Evolutionary conservation across 2,113 vertebrate genomes (phyloP), one percentile per base, ranked within the genome.

Genomic region (Xenotilapia leptura): DNA sequence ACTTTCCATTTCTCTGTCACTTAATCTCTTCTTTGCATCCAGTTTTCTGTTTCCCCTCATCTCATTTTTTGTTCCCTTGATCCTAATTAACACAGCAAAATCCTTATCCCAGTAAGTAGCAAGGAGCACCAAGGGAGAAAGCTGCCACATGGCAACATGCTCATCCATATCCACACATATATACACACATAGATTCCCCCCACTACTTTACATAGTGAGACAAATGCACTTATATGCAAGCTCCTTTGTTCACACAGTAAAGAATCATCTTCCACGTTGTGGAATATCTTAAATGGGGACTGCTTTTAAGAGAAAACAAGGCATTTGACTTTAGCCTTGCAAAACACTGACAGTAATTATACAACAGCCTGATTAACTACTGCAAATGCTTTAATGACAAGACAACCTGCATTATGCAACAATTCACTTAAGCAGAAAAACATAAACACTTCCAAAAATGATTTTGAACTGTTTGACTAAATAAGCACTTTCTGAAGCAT

Each of bases 11-110:
- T 83, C 51, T 81, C 38, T 73, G 10, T 6, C 75, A 77, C 5
- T 81, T 70, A 28, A 83, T 88, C 51, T 40, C 23, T 87, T 23
- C 36, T 58, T 54, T 42, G 13, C 54, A 86, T 81, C 68, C 19
- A 79, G 65, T 6, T 60, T 53, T 15, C 26, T 36, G 26, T 51
- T 58, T 54, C n/a, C 62, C 49, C 45, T 31, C 49, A 31, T 80
- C 21, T 28, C 23, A 45, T 84, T 75, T 14, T 79, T 58, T 83
- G 12, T 19, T 82, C 3, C 51, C 62, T 89, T 62, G 82, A 88
- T 92, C 58, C 81, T 90, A 91, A 92, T 93, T 90, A 90, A 79
- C 55, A 83, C 75, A 80, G 45, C 73, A 70, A 79, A 84, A 86
- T 73, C 60, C 33, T 80, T 60, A 51, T 42, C 47, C 15, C n/a